These are phyloP conservation scores for Hypsopygia costalis DNA, from an alignment of 2,888 invertebrate genomes.

Conservation along the genomic window DNA sequence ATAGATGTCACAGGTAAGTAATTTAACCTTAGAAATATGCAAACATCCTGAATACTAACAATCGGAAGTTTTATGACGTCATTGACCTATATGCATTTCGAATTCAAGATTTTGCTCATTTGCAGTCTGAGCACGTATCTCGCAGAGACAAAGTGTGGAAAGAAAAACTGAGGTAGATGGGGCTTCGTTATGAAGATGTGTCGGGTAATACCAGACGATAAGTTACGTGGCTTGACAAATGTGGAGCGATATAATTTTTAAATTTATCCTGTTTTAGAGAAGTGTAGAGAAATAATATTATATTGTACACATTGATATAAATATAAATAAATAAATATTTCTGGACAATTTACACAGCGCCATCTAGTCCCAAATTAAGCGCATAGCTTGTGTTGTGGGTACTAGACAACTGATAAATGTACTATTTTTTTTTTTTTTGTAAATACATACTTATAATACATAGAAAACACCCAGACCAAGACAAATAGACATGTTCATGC, in stretches of 20 bases:
- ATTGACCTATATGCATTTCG: slow-evolving; percentile 8
- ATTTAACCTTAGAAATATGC: too few species aligned
- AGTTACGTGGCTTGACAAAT: neutral
- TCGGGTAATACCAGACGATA: slow-evolving; percentile 1
- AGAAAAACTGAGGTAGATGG: slow-evolving; percentile 6
- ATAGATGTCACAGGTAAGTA: too few species aligned
- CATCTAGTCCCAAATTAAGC: too few species aligned
- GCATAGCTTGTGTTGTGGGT: too few species aligned
- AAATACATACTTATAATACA: too few species aligned
- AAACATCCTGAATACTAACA: neutral
- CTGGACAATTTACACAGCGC: too few species aligned
- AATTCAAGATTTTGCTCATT: neutral
- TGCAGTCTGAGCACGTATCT: slow-evolving; percentile 3
- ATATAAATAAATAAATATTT: too few species aligned
- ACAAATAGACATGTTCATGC: too few species aligned
- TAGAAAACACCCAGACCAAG: too few species aligned
- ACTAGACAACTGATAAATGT: too few species aligned
- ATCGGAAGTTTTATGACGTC: slow-evolving; percentile 1
- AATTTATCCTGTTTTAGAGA: neutral
- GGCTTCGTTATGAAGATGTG: slow-evolving; percentile 7
- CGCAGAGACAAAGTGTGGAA: slow-evolving; percentile 5
- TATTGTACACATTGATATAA: neutral
- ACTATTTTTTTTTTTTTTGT: too few species aligned
- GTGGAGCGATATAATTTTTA: neutral
- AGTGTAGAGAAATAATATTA: neutral